Conservation (phyloP, 2,888 invertebrate species). For the Epistrophe grossulariae region DNA sequence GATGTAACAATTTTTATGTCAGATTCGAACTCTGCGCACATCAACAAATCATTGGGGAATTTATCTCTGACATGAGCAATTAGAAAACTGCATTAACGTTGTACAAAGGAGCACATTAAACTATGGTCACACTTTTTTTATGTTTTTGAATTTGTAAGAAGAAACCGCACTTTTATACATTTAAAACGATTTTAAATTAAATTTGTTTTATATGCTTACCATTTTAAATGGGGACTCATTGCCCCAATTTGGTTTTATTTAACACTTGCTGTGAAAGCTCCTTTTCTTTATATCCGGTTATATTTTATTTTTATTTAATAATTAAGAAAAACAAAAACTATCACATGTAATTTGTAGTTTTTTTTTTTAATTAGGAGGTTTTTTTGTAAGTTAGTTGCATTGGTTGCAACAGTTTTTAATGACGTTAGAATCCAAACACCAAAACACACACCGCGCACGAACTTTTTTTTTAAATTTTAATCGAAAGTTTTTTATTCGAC, state of each 20-base stretch:
- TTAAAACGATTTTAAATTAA: background rate
- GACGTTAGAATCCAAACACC: background rate
- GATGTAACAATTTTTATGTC: too few species aligned
- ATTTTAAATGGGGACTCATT: constrained; percentile 83
- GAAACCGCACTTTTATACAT: background rate
- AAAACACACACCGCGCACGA: constrained; percentile 43
- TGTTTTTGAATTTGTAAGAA: too few species aligned
- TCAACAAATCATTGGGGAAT: too few species aligned
- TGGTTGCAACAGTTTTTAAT: constrained; percentile 1
- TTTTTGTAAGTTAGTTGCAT: background rate
- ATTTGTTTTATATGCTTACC: constrained; percentile 78
- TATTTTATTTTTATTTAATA: constrained; percentile 19
- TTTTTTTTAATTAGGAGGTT: background rate
- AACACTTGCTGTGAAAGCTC: constrained; percentile 40
- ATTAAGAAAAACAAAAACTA: constrained; percentile 57
- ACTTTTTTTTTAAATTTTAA: constrained; percentile 77
- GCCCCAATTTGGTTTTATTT: constrained; percentile 80
- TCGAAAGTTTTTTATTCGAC: constrained; percentile 75
- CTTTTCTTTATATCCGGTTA: background rate
- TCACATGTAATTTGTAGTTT: background rate
- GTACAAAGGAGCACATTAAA: background rate
- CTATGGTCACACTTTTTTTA: too few species aligned
- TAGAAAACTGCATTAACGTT: too few species aligned
- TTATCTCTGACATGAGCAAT: too few species aligned
- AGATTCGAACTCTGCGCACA: too few species aligned